These are phyloP conservation scores for Liparis tanakae DNA, from an alignment of 2,797 vertebrate genomes.

Conservation along the genomic window DNA sequence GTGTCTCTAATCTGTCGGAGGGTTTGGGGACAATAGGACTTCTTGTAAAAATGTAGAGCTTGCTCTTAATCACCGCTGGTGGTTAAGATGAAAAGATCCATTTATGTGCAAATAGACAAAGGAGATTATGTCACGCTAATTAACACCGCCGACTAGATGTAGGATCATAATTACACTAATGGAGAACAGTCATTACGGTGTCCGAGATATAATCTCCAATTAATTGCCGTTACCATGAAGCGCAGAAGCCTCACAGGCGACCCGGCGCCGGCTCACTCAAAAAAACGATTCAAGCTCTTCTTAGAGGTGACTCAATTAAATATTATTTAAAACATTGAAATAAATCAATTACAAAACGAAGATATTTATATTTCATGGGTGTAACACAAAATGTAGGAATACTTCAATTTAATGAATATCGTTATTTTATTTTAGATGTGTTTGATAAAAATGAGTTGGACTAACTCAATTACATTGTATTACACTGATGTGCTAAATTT, in stretches of 20 bases:
- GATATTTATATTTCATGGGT: too few species aligned
- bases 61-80: constrained; percentile 32
- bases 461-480: too few species aligned
- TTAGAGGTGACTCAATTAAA: too few species aligned
- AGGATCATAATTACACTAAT: constrained; percentile 50
- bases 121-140: constrained; percentile 46
- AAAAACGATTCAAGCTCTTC: too few species aligned
- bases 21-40: constrained; percentile 11
- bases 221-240: constrained; percentile 41
- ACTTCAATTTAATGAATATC: too few species aligned
- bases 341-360: too few species aligned
- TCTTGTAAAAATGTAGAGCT: constrained; percentile 17
- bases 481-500: too few species aligned
- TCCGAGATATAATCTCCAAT: constrained; percentile 45
- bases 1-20: not conserved
- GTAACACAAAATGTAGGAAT: too few species aligned
- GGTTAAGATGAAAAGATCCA: constrained; percentile 47
- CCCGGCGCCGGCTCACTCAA: constrained; percentile 24
- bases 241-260: constrained; percentile 25
- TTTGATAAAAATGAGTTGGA: too few species aligned
- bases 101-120: constrained; percentile 48
- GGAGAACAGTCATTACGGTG: constrained; percentile 42
- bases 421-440: too few species aligned
- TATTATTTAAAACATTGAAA: too few species aligned
- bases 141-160: constrained; percentile 38